Percentiles rank a stretch among this genome's conserved stretches.
Evolutionary conservation across 2,888 invertebrate species (phyloP).

Genomic region (Diploptera punctata): DNA sequence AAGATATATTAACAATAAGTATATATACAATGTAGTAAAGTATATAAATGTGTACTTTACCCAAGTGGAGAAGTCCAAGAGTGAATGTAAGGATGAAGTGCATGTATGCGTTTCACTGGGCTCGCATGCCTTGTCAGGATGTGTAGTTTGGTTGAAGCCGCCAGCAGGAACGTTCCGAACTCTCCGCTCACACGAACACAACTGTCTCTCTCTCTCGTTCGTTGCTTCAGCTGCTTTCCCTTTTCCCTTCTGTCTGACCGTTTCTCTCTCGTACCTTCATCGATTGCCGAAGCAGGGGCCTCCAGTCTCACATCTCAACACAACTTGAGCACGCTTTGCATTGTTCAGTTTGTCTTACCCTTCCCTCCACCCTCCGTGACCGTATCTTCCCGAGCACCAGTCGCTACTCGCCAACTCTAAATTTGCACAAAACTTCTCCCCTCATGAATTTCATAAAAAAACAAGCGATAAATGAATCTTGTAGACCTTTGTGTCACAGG

Average conservation of each 20-base stretch:
- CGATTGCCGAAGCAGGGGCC: slow-evolving; percentile 35
- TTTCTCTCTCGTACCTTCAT: slow-evolving; percentile 34
- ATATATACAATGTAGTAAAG: no score
- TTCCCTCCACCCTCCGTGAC: not conserved
- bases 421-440: no score
- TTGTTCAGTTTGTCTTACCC: slow-evolving; percentile 27
- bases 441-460: no score
- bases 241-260: slow-evolving; percentile 20
- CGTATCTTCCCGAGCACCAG: no score
- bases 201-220: not conserved
- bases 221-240: not conserved
- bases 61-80: not conserved
- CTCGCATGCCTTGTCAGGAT: not conserved
- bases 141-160: not conserved
- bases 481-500: no score
- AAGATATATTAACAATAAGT: not conserved
- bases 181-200: not conserved
- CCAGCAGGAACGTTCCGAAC: not conserved
- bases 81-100: not conserved
- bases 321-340: slow-evolving; percentile 36
- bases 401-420: no score
- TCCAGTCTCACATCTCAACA: slow-evolving; percentile 29
- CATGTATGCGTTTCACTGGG: not conserved
- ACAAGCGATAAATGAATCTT: no score
- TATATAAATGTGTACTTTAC: not conserved